Conservation (phyloP, 92 coral and sea anemone genomes). For the Palythoa caribaeorum region DNA sequence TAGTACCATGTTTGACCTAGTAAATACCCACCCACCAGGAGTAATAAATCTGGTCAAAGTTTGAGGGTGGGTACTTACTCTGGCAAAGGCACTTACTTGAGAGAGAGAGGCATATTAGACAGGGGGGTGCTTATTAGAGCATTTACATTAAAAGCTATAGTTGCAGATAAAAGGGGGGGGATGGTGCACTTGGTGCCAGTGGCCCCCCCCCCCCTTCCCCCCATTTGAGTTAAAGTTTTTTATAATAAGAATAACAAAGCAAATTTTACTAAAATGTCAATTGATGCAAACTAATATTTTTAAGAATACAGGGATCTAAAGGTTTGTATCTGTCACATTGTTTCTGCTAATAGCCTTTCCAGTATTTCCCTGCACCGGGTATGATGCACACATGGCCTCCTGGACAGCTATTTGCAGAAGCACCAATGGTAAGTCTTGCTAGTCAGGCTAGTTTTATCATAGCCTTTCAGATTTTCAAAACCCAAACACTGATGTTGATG, state of each 20-base stretch:
- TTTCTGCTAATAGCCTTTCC: constrained; percentile 55
- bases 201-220: too few relatives aligned
- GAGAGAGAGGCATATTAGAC: too few relatives aligned
- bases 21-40: too few relatives aligned
- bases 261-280: not conserved
- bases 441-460: not conserved
- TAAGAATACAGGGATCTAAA: not conserved
- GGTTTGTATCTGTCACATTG: not conserved
- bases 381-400: constrained; percentile 90
- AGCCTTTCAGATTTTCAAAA: not conserved
- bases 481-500: not conserved
- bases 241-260: not conserved
- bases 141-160: too few relatives aligned
- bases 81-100: too few relatives aligned
- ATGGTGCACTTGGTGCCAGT: too few relatives aligned
- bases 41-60: too few relatives aligned
- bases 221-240: too few relatives aligned
- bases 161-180: too few relatives aligned
- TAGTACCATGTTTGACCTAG: too few relatives aligned
- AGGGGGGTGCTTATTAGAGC: too few relatives aligned
- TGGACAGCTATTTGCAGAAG: constrained; percentile 69
- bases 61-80: too few relatives aligned
- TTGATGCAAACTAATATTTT: not conserved
- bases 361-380: constrained; percentile 73
- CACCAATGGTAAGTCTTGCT: constrained; percentile 66